A percentile compares a stretch with the other conserved stretches of the same genome.
These are phyloP conservation scores for Atractosteus spatula DNA, from an alignment of 2,113 vertebrate genomes.

Conservation along the genomic window DNA sequence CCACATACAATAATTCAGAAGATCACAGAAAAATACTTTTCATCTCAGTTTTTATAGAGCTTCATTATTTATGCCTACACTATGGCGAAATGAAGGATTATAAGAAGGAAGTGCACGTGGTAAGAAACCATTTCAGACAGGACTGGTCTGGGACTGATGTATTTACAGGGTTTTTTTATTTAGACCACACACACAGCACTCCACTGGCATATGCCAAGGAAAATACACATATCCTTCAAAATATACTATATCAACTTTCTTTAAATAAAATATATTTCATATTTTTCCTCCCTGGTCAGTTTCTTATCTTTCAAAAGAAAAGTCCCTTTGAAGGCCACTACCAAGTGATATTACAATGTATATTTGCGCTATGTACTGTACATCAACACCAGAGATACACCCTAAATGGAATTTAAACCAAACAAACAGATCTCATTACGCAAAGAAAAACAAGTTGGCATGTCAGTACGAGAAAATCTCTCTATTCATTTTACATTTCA, in stretches of 20 bases:
- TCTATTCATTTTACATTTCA: too few species aligned
- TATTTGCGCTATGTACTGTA: constrained; percentile 32
- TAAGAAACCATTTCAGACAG: constrained; percentile 40
- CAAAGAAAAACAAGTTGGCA: constrained; percentile 46
- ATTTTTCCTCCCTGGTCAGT: constrained; percentile 42
- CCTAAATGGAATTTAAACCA: constrained; percentile 36
- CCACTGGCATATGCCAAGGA: constrained; percentile 5
- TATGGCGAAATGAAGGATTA: too few species aligned
- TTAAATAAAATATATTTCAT: constrained; percentile 30
- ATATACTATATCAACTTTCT: constrained; percentile 33
- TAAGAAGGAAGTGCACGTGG: constrained; percentile 28
- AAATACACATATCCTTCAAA: constrained; percentile 1
- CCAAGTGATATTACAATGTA: constrained; percentile 50
- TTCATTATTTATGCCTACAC: too few species aligned
- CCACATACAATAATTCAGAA: too few species aligned
- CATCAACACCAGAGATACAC: constrained; percentile 28
- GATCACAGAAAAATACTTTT: too few species aligned
- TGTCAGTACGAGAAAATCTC: background rate
- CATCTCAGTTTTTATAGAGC: too few species aligned
- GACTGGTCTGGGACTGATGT: constrained; percentile 29
- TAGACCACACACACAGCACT: constrained; percentile 54
- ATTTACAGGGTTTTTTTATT: constrained; percentile 23
- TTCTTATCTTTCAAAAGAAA: constrained; percentile 49
- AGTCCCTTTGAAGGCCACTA: constrained; percentile 55
- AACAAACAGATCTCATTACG: constrained; percentile 61